Evolutionary conservation across 2,113 vertebrate species (phyloP).

Genomic region (Atractosteus spatula): DNA sequence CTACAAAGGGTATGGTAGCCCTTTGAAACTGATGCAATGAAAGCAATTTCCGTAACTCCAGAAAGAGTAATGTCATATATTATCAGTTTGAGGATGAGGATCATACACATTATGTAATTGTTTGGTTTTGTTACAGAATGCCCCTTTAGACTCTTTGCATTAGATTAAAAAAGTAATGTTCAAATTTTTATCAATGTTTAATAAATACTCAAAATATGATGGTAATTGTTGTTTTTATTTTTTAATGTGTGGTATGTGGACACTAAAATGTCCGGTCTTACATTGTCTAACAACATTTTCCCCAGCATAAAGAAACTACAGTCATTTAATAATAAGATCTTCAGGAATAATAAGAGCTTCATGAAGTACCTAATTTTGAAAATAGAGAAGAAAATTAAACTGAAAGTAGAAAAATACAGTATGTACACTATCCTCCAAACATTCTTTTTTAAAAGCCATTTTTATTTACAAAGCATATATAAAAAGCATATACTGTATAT

Average conservation of each 20-base stretch:
- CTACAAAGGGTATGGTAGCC: neutral
- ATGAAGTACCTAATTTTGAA: too few species aligned
- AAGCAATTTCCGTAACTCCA: slow-evolving; percentile 1
- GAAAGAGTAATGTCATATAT: neutral
- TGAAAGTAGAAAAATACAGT: too few species aligned
- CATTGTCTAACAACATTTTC: too few species aligned
- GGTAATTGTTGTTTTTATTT: neutral
- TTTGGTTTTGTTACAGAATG: slow-evolving; percentile 62
- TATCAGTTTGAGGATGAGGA: slow-evolving; percentile 39
- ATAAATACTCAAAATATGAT: slow-evolving; percentile 17
- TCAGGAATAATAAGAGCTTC: too few species aligned
- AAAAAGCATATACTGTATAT: too few species aligned
- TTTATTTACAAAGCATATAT: too few species aligned
- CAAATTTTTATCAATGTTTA: slow-evolving; percentile 17
- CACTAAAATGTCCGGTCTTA: too few species aligned
- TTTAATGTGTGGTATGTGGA: neutral
- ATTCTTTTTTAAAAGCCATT: too few species aligned
- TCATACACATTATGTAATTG: slow-evolving; percentile 65
- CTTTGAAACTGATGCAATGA: neutral
- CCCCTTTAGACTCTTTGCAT: slow-evolving; percentile 71
- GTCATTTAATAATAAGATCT: too few species aligned
- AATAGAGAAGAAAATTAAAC: too few species aligned
- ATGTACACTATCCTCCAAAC: too few species aligned
- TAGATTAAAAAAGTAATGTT: slow-evolving; percentile 54
- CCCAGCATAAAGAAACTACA: too few species aligned